A percentile compares a stretch with the other conserved stretches of the same genome.
Evolutionary conservation across 2,113 vertebrate species (phyloP).

Genomic region (Struthidea cinerea): DNA sequence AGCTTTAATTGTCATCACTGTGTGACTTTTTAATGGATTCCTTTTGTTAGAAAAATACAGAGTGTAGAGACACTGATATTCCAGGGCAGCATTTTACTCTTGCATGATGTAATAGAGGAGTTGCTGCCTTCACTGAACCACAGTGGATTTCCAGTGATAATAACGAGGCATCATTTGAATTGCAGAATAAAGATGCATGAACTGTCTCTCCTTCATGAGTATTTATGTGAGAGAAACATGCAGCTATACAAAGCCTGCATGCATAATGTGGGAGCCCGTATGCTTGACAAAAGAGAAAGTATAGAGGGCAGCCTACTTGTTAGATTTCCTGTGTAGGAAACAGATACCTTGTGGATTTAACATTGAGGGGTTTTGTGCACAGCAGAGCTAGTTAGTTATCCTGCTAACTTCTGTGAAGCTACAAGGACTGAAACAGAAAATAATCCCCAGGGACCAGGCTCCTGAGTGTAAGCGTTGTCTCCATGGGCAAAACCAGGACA

Average conservation of each 20-base stretch:
- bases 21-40: not conserved
- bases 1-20: not conserved
- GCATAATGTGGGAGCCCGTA: conserved; percentile 27
- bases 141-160: not conserved
- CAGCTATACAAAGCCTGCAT: not conserved
- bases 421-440: not conserved
- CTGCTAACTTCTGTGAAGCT: not conserved
- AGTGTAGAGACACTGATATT: not conserved
- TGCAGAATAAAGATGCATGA: not conserved
- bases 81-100: not conserved
- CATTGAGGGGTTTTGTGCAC: not conserved
- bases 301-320: not conserved
- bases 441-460: not conserved
- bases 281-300: not conserved
- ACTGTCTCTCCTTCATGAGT: conserved; percentile 3
- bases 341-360: not conserved
- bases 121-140: not conserved
- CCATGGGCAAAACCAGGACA: not conserved
- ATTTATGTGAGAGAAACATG: conserved; percentile 21
- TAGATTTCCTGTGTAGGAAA: not conserved
- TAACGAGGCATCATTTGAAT: conserved; percentile 20
- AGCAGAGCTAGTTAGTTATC: not conserved
- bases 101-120: not conserved
- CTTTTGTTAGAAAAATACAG: not conserved
- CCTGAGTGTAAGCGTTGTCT: not conserved